These are phyloP conservation scores for Mesitornis unicolor DNA, from an alignment of 2,113 vertebrate genomes.

Conservation along the genomic window DNA sequence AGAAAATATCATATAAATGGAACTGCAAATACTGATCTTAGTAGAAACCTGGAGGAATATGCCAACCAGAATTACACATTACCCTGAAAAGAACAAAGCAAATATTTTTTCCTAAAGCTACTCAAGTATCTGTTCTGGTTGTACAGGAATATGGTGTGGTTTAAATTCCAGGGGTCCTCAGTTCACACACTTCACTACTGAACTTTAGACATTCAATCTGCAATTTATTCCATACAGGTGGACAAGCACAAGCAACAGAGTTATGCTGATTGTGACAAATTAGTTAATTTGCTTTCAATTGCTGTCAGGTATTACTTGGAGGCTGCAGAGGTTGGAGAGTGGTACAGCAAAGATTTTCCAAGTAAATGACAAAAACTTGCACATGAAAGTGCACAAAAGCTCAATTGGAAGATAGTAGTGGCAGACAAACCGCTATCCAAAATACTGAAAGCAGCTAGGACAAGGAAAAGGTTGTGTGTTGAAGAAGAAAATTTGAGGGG, in stretches of 20 bases:
- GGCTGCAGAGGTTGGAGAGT: neutral
- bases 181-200: neutral
- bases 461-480: neutral
- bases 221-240: neutral
- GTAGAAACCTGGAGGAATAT: constrained; percentile 2
- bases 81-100: neutral
- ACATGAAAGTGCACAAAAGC: neutral
- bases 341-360: neutral
- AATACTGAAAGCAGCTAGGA: neutral
- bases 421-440: neutral
- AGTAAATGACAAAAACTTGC: neutral
- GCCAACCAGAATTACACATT: neutral
- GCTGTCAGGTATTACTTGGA: neutral
- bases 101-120: neutral
- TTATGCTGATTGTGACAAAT: neutral
- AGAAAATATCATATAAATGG: neutral
- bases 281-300: neutral
- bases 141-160: neutral
- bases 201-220: neutral
- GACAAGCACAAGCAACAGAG: neutral
- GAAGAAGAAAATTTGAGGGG: neutral
- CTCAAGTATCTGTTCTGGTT: neutral
- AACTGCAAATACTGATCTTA: neutral
- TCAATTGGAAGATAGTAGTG: neutral
- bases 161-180: neutral